Percentiles rank a stretch among this genome's conserved stretches.
These are phyloP conservation scores for Arremon aurantiirostris DNA, from an alignment of 2,797 vertebrate genomes.

Conservation along the genomic window DNA sequence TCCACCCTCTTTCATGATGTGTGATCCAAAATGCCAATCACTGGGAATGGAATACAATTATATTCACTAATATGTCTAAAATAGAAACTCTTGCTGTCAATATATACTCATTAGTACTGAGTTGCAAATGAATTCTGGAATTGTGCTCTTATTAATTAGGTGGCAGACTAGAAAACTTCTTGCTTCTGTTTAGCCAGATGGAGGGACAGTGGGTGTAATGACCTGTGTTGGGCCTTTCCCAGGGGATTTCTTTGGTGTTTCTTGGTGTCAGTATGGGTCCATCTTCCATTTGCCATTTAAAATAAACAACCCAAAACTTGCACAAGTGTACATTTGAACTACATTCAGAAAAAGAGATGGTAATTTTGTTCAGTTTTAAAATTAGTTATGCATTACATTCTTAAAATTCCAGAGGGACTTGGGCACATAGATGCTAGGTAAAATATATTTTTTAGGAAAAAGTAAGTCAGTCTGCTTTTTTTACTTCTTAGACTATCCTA, in stretches of 20 bases:
- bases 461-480: neutral
- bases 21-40: slow-evolving; percentile 73
- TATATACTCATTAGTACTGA: slow-evolving; percentile 70
- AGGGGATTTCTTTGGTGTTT: slow-evolving; percentile 54
- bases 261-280: neutral
- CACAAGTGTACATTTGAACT: slow-evolving; percentile 42
- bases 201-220: slow-evolving; percentile 46
- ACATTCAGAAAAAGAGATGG: slow-evolving; percentile 29
- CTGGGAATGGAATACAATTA: slow-evolving; percentile 66
- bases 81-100: slow-evolving; percentile 71
- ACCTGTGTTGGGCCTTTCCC: slow-evolving; percentile 33
- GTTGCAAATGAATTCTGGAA: slow-evolving; percentile 72
- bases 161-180: slow-evolving; percentile 60
- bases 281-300: slow-evolving; percentile 51
- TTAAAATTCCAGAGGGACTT: slow-evolving; percentile 13
- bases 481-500: neutral
- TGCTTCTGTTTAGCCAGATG: slow-evolving; percentile 49
- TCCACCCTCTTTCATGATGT: slow-evolving; percentile 61
- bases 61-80: slow-evolving; percentile 73
- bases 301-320: slow-evolving; percentile 44
- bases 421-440: neutral
- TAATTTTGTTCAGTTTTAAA: slow-evolving; percentile 34
- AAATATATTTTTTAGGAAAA: slow-evolving; percentile 1
- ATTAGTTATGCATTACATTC: slow-evolving; percentile 40
- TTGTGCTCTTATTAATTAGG: slow-evolving; percentile 74